Base-by-base conservation (phyloP, 2,113 vertebrate species). In the Lynx canadensis region DNA sequence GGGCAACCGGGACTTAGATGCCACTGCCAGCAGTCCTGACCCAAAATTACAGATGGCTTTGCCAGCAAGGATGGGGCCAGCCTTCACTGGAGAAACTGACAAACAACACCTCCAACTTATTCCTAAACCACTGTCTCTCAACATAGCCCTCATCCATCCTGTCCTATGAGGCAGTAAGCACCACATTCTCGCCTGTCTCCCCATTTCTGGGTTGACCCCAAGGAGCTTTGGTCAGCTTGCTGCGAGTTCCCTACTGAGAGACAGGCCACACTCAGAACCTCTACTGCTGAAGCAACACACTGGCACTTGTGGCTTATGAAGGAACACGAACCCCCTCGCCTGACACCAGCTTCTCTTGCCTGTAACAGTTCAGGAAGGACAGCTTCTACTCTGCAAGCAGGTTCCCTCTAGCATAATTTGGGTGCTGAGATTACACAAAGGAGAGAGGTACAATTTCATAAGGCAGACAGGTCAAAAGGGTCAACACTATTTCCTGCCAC, bases 151-250 rank as follows among this genome's bases (percentile, higher is more conserved):
- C 38, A 66, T n/a, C 18, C 27, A 55, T 66, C 29, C 29, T 33
- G 7, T 25, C 33, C 38, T 13, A 25, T 1, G 23, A 36, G 31
- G 48, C 8, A 19, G 3, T 36, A 68, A 87, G 7, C 29, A 57
- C 14, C 1, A 0, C 4, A 33, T 4, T 45, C 31, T 63, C 11
- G n/a, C 4, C 38, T 15, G 36, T 16, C 21, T 52, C 33, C 14
- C 25, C 3, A 38, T 3, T 23, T 9, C 38, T 55, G 3, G 27
- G 15, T 31, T 69, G 11, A 74, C 29, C 31, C 36, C 55, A 41
- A 18, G n/a, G 38, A 73, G 29, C 21, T 85, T 41, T 29, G 25
- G 33, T 52, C 33, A 65, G 29, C 76, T 80, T 27, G 15, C 29
- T n/a, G 16, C n/a, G 18, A 60, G 33, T 21, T 76, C 55, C 38